A percentile compares a stretch with the other conserved stretches of the same genome.
These are phyloP conservation scores for Lypha dubia DNA, from an alignment of 2,888 invertebrate species.

Conservation along the genomic window DNA sequence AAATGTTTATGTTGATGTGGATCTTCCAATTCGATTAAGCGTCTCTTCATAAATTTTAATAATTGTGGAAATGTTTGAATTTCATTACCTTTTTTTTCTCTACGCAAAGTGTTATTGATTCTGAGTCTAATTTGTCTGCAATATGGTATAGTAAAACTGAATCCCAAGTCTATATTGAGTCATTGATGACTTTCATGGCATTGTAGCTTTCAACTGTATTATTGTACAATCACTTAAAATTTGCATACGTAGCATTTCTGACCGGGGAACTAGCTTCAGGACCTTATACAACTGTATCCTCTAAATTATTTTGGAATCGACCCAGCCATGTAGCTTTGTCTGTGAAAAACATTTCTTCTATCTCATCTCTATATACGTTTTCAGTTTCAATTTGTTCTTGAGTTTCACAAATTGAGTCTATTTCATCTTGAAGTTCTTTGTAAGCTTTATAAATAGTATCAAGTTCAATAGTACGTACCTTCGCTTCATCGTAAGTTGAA, in stretches of 20 bases:
- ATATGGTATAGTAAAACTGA: slow-evolving; percentile 54
- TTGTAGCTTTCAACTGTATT: slow-evolving; percentile 55
- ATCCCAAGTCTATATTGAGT: slow-evolving; percentile 51
- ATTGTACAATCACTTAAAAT: slow-evolving; percentile 49
- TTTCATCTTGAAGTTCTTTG: too few relatives aligned
- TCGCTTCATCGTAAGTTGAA: too few relatives aligned
- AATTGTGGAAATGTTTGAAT: slow-evolving; percentile 54
- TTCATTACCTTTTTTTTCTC: neutral
- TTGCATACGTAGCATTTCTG: slow-evolving; percentile 1
- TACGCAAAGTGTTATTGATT: slow-evolving; percentile 52
- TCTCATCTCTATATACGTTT: too few relatives aligned
- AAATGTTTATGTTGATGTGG: neutral
- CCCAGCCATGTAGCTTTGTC: too few relatives aligned
- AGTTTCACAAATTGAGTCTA: too few relatives aligned
- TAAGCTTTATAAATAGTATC: too few relatives aligned
- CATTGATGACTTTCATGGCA: slow-evolving; percentile 50
- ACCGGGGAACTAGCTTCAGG: too few relatives aligned
- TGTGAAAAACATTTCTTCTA: too few relatives aligned
- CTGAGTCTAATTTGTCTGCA: slow-evolving; percentile 56
- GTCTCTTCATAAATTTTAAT: slow-evolving; percentile 48
- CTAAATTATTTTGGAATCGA: too few relatives aligned
- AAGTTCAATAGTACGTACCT: too few relatives aligned
- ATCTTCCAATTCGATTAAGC: slow-evolving; percentile 60
- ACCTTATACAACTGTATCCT: too few relatives aligned
- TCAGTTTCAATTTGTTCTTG: too few relatives aligned